Percentiles rank a stretch among this genome's conserved stretches.
phyloP scores from a whole-genome alignment of 2,113 vertebrate genomes.

The Caranx ignobilis region DNA sequence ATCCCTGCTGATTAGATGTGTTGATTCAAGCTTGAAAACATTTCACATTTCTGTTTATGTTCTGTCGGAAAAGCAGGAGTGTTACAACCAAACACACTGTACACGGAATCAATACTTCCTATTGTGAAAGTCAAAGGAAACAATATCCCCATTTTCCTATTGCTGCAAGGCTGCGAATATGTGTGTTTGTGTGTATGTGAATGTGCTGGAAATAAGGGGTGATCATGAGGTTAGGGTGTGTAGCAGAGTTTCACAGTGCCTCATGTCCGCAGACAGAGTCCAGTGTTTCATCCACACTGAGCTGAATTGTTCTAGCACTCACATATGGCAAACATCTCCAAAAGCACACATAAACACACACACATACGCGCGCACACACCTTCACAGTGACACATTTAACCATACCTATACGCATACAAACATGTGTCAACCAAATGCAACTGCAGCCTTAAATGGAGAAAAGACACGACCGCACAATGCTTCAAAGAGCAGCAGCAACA shows the following conservation, averaged over 20 bases:
- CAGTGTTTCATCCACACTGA: slow-evolving; percentile 72
- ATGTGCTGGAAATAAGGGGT: slow-evolving; percentile 42
- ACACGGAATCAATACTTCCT: slow-evolving; percentile 70
- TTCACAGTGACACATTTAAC: slow-evolving; percentile 16
- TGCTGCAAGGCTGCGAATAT: slow-evolving; percentile 21
- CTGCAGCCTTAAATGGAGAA: not conserved
- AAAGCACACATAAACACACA: slow-evolving; percentile 49
- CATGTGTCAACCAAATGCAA: slow-evolving; percentile 52
- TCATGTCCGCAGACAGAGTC: slow-evolving; percentile 66
- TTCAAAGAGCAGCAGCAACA: slow-evolving; percentile 8
- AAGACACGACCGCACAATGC: slow-evolving; percentile 30
- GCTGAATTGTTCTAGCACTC: slow-evolving; percentile 68
- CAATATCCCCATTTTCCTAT: slow-evolving; percentile 48
- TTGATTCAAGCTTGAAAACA: slow-evolving; percentile 65
- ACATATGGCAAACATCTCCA: slow-evolving; percentile 80
- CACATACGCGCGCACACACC: slow-evolving; percentile 46
- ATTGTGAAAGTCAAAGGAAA: slow-evolving; percentile 57
- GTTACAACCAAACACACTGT: slow-evolving; percentile 47
- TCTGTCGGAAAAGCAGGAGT: slow-evolving; percentile 32
- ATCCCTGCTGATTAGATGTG: slow-evolving; percentile 61
- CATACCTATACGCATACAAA: slow-evolving; percentile 16
- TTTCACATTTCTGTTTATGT: slow-evolving; percentile 68
- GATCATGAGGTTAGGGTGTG: slow-evolving; percentile 50
- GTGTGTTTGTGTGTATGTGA: slow-evolving; percentile 26
- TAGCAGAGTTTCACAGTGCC: slow-evolving; percentile 32